These are phyloP conservation scores for Axinella damicornis DNA, from an alignment of 37 sponge, comb jelly and placozoan species.

Conservation along the genomic window DNA sequence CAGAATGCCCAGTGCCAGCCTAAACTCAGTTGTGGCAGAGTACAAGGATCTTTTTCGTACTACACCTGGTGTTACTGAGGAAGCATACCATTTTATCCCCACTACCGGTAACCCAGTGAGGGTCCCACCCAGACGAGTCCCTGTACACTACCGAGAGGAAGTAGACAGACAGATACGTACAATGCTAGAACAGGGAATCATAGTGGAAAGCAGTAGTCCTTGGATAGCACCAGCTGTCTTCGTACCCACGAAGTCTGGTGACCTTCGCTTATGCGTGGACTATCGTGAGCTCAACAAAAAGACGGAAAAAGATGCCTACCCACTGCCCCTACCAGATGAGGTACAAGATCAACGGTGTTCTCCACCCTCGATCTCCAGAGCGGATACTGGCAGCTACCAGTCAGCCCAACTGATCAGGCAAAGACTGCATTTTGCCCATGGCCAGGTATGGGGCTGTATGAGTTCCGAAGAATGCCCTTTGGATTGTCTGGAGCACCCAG, in stretches of 20 bases:
- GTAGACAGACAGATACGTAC: conserved; percentile 25
- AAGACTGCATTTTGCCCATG: too few species aligned
- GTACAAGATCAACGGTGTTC: conserved; percentile 69
- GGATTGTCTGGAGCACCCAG: too few species aligned
- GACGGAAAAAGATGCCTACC: conserved; percentile 63
- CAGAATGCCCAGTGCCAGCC: background rate
- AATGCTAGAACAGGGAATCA: background rate
- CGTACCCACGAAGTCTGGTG: too few species aligned
- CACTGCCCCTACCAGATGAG: conserved; percentile 71
- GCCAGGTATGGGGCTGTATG: too few species aligned
- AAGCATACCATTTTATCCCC: conserved; percentile 55
- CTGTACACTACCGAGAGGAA: conserved; percentile 65
- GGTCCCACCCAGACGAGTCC: conserved; percentile 66
- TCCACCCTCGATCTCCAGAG: conserved; percentile 59
- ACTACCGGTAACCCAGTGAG: conserved; percentile 44
- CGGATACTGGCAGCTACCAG: conserved; percentile 75
- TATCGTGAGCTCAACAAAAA: conserved; percentile 67
- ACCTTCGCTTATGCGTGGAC: too few species aligned
- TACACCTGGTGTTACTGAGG: conserved; percentile 52
- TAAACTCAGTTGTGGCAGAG: conserved; percentile 2
- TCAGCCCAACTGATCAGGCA: conserved; percentile 40
- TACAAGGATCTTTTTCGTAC: conserved; percentile 36
- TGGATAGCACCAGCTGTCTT: too few species aligned
- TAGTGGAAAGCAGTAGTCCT: too few species aligned
- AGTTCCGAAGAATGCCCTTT: too few species aligned